Base-by-base conservation (phyloP, 2,113 vertebrate species). In the Crotalus helleri region DNA sequence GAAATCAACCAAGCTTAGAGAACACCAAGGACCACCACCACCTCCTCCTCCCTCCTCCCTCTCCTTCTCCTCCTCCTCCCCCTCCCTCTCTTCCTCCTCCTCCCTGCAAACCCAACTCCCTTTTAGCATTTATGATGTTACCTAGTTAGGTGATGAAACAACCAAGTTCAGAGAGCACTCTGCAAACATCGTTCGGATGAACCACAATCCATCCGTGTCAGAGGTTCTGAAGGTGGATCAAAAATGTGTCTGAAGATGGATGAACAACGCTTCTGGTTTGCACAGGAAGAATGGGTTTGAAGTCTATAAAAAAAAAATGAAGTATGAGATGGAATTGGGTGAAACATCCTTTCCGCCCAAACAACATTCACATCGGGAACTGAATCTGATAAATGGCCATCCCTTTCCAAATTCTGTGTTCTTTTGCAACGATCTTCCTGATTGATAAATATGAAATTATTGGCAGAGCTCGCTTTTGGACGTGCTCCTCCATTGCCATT, bases 401-500 rank as follows among this genome's bases (percentile, higher is more conserved):
- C 8, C 3, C 21, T 53, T 92, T 51, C 57, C 57, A 2, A 89
- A 92, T 94, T 90, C 15, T 86, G 92, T 90, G 8, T 44, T 24
- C 91, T 95, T 92, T 92, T 86, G n/a, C 51, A 91, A 69, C 8
- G 11, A 0, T 93, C 94, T 46, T 90, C 33, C 74, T 1, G 33
- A 81, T 81, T 39, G 74, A 81, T 81, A 81, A 81, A 87, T 57
- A 21, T 58, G 90, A 59, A 93, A 51, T 21, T 33, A n/a, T 57
- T 88, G 49, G 91, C 17, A 91, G 85, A 49, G 15, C 3, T 19
- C 33, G 89, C 15, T 51, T 69, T 90, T 88, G 86, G 94, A 53
- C 57, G 92, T 24, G 64, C 93, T 57, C 55, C 90, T 90, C 1
- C 19, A 5, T 46, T 95, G 64, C 92, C n/a, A 92, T 92, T 96